phyloP scores from a whole-genome alignment of 2,797 vertebrate genomes.

The Amniataba percoides region DNA sequence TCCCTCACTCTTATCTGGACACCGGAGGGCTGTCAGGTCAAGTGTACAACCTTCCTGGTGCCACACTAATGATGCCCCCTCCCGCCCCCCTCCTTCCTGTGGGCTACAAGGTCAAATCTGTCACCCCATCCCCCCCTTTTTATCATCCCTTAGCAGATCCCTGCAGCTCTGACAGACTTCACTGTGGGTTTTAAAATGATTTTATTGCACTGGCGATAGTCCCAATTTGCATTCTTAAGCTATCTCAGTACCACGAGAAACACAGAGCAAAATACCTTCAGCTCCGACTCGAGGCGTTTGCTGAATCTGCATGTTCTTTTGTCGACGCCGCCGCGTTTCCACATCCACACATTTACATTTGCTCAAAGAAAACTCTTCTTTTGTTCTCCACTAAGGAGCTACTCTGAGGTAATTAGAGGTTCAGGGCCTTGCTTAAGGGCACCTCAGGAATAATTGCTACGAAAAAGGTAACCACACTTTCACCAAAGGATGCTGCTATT shows the following conservation, averaged over 20 bases:
- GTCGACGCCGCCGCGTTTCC: constrained; percentile 27
- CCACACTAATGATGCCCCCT: constrained; percentile 79
- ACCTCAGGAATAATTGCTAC: constrained; percentile 50
- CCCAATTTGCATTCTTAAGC: constrained; percentile 44
- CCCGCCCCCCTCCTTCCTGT: constrained; percentile 43
- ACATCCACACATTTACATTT: constrained; percentile 5
- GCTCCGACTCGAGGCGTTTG: constrained; percentile 39
- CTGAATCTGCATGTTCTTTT: constrained; percentile 64
- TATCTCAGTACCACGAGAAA: constrained; percentile 25
- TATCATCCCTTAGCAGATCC: constrained; percentile 73
- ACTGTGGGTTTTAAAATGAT: constrained; percentile 27
- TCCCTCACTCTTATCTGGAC: constrained; percentile 84
- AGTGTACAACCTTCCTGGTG: constrained; percentile 83
- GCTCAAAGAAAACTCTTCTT: constrained; percentile 19
- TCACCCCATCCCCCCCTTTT: constrained; percentile 44
- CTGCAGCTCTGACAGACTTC: constrained; percentile 54
- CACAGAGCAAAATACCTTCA: constrained; percentile 27
- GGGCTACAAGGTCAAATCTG: constrained; percentile 74
- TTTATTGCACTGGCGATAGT: constrained; percentile 33
- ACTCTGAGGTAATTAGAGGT: constrained; percentile 65
- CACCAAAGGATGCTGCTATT: constrained; percentile 36
- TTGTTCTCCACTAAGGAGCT: constrained; percentile 51
- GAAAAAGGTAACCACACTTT: constrained; percentile 54
- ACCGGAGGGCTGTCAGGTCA: constrained; percentile 72
- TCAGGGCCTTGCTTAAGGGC: constrained; percentile 59